phyloP scores from a whole-genome alignment of 1,140 invertebrate genomes.

The Pogonomyrmex californicus region DNA sequence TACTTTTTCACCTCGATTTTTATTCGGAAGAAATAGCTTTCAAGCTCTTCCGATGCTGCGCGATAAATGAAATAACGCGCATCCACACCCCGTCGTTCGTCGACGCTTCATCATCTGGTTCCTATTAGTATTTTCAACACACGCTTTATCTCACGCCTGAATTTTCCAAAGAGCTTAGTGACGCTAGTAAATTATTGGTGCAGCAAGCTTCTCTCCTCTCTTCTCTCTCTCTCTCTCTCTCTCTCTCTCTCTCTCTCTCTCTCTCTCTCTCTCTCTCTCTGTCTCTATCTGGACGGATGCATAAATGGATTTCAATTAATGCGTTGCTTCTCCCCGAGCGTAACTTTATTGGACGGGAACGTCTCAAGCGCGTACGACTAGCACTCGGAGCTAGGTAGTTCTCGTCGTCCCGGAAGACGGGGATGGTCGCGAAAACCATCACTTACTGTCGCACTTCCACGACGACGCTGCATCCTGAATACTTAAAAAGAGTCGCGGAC shows the following conservation, averaged over 20 bases:
- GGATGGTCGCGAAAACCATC: conserved; percentile 54
- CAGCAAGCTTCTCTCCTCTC: neutral
- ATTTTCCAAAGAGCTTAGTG: conserved; percentile 31
- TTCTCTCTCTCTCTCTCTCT: too few relatives aligned
- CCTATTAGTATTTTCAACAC: neutral
- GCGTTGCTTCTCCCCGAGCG: conserved; percentile 41
- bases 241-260: too few relatives aligned
- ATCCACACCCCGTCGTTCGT: neutral
- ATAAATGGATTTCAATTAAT: conserved; percentile 65
- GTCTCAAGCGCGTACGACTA: conserved; percentile 44
- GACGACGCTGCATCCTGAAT: conserved; percentile 73
- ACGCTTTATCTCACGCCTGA: neutral
- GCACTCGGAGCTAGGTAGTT: conserved; percentile 9
- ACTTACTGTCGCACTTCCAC: conserved; percentile 56
- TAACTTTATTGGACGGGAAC: conserved; percentile 60
- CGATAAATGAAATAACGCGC: neutral
- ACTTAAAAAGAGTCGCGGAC: conserved; percentile 73
- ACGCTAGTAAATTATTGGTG: conserved; percentile 40
- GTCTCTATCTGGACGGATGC: conserved; percentile 9
- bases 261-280: too few relatives aligned
- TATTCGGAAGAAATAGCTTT: neutral
- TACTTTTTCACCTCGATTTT: neutral
- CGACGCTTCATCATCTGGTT: neutral
- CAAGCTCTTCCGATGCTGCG: neutral
- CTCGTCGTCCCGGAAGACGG: conserved; percentile 48